A percentile compares a stretch with the other conserved stretches of the same genome.
Evolutionary conservation across 64 coral and sea anemone species (phyloP).

Genomic region (Stichodactyla helianthus): DNA sequence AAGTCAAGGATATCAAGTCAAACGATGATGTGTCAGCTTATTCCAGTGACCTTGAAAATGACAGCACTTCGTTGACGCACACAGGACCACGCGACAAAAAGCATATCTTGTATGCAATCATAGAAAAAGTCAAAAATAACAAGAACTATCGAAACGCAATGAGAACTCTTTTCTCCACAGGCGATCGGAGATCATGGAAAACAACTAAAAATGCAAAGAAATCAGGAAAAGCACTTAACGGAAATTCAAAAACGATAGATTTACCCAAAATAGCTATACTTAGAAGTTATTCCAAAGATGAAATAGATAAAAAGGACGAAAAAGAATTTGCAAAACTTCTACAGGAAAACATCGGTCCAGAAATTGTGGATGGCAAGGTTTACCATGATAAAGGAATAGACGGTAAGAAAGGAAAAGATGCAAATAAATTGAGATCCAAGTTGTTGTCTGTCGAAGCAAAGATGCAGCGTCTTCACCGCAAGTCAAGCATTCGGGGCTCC

Average conservation of each 20-base stretch:
- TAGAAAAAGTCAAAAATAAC: conserved; percentile 29
- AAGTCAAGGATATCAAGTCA: conserved; percentile 22
- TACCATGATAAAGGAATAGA: neutral
- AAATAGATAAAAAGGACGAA: conserved; percentile 10
- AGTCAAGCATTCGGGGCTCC: neutral
- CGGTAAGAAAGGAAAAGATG: neutral
- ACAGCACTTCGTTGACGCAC: neutral
- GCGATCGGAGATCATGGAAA: conserved; percentile 19
- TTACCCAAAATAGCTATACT: neutral
- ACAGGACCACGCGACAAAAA: neutral
- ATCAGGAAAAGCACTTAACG: neutral
- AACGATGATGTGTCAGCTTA: conserved; percentile 5
- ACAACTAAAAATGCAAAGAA: neutral
- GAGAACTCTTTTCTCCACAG: conserved; percentile 4
- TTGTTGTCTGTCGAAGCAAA: neutral
- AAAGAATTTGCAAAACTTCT: neutral
- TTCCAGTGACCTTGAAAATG: neutral
- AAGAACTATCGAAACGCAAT: conserved; percentile 15
- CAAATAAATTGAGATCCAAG: neutral
- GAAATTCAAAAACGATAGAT: neutral
- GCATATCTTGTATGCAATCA: conserved; percentile 23
- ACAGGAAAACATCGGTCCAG: conserved; percentile 2
- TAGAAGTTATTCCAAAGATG: conserved; percentile 13
- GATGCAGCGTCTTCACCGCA: neutral
- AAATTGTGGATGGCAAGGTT: neutral